Percentiles rank a stretch among this genome's conserved stretches.
Evolutionary conservation across 2,113 vertebrate species (phyloP).

Genomic region (Lepidothrix coronata): DNA sequence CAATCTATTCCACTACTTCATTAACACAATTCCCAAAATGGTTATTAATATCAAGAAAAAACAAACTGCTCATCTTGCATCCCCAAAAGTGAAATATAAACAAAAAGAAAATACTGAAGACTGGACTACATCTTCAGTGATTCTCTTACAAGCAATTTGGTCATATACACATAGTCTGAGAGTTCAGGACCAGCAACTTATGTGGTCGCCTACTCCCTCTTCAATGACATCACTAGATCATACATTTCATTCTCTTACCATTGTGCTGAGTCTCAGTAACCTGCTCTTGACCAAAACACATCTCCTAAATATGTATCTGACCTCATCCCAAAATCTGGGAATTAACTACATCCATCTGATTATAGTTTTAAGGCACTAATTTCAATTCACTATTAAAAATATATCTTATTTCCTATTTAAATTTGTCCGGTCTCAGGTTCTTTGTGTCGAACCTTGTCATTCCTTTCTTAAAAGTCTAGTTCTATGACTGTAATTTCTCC

Average conservation of each 20-base stretch:
- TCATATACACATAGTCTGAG: not conserved
- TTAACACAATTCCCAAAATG: not conserved
- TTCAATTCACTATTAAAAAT: not conserved
- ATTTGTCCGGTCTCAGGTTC: not conserved
- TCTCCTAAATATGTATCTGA: not conserved
- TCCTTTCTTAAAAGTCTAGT: not conserved
- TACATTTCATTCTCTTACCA: not conserved
- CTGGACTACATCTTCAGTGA: not conserved
- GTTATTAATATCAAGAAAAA: not conserved
- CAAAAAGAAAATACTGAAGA: not conserved
- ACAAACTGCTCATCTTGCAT: not conserved
- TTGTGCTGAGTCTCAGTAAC: not conserved
- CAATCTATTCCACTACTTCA: not conserved
- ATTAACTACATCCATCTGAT: not conserved
- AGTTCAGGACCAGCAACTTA: not conserved
- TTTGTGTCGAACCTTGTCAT: not conserved
- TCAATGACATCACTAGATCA: not conserved
- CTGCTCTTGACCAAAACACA: not conserved
- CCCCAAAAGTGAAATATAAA: not conserved
- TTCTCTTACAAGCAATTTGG: not conserved
- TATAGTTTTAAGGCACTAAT: not conserved
- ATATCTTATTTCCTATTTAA: not conserved
- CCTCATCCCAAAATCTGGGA: not conserved
- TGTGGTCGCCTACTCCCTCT: not conserved
- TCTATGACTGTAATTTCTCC: not conserved